phyloP scores from a whole-genome alignment of 1,140 invertebrate species.

The Hestina assimilis region DNA sequence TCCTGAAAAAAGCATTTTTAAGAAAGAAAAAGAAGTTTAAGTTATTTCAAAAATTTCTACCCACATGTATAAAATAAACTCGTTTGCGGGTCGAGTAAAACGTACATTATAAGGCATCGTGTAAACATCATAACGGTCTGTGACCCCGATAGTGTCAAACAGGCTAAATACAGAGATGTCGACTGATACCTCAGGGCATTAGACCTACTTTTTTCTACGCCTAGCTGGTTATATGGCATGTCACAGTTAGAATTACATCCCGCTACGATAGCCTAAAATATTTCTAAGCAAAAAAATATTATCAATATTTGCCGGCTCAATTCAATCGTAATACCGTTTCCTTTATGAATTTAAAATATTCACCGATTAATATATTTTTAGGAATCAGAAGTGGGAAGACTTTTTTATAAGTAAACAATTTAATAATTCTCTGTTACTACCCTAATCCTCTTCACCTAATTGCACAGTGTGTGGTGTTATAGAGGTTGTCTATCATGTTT shows the following conservation, averaged over 20 bases:
- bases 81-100: conserved; percentile 19
- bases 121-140: conserved; percentile 44
- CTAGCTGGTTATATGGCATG: conserved; percentile 18
- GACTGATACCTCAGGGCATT: conserved; percentile 26
- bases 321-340: no score
- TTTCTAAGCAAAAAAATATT: conserved; percentile 5
- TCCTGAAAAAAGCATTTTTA: no score
- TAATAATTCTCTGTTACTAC: no score
- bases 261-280: conserved; percentile 16
- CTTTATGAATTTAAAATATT: no score
- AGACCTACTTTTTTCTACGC: conserved; percentile 27
- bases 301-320: no score
- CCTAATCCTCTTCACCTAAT: no score
- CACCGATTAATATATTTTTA: no score
- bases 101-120: conserved; percentile 14
- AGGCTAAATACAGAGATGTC: conserved; percentile 22
- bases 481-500: no score
- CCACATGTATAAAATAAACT: conserved; percentile 26
- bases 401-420: no score
- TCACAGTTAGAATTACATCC: conserved; percentile 25
- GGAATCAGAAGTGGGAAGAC: no score
- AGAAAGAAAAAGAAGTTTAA: neutral
- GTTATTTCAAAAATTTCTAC: neutral
- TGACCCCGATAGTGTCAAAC: conserved; percentile 40
- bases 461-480: no score